Conservation (phyloP, 2,797 vertebrate genomes). For the Pseudomugil gertrudae region DNA sequence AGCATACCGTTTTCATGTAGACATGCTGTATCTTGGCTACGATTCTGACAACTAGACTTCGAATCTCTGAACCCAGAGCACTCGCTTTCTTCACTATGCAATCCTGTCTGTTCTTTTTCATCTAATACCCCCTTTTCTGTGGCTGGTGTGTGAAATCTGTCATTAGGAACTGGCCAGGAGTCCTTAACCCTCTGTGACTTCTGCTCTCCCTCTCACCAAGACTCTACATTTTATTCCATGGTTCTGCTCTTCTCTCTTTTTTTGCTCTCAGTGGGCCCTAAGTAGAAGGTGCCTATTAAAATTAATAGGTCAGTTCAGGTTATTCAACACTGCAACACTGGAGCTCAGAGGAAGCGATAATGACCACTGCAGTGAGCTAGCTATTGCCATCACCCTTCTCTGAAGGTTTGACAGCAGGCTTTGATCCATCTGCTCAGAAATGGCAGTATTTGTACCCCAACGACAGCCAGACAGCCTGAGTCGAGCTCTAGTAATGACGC, state of each 20-base stretch:
- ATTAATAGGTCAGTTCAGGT: slow-evolving; percentile 69
- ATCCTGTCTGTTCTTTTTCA: slow-evolving; percentile 32
- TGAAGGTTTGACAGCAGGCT: slow-evolving; percentile 54
- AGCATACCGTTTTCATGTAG: not conserved
- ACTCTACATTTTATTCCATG: slow-evolving; percentile 30
- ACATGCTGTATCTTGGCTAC: not conserved
- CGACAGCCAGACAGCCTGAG: slow-evolving; percentile 14
- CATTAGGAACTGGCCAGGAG: slow-evolving; percentile 54
- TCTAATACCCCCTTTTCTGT: slow-evolving; percentile 38
- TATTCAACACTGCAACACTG: slow-evolving; percentile 58
- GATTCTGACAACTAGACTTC: slow-evolving; percentile 22
- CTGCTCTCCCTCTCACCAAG: slow-evolving; percentile 30
- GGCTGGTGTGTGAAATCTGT: slow-evolving; percentile 51
- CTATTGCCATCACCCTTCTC: slow-evolving; percentile 43
- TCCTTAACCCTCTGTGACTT: slow-evolving; percentile 46
- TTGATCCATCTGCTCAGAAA: slow-evolving; percentile 16
- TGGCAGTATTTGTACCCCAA: not conserved
- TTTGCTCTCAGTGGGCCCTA: slow-evolving; percentile 46
- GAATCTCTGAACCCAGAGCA: slow-evolving; percentile 6
- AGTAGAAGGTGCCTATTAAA: slow-evolving; percentile 76
- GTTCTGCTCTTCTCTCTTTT: slow-evolving; percentile 20
- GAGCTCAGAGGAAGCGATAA: slow-evolving; percentile 58
- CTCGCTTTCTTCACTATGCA: slow-evolving; percentile 18
- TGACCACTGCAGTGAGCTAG: slow-evolving; percentile 54
- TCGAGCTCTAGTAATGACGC: slow-evolving; percentile 19